Base-by-base conservation (phyloP, 2,888 invertebrate species). In the Tachina grossa region DNA sequence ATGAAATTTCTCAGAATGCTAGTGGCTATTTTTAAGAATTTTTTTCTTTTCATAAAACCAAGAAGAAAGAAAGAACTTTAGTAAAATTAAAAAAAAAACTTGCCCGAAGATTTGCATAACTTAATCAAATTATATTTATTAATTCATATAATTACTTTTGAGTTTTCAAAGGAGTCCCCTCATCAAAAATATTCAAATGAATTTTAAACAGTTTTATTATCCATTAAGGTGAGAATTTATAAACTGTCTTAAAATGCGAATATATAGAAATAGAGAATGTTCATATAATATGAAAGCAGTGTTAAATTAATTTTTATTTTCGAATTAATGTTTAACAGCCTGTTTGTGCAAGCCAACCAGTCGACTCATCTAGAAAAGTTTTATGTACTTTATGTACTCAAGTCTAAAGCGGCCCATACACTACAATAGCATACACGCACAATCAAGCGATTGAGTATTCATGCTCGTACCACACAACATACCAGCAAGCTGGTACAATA, bases 101-200 rank as follows among this genome's bases (percentile, higher is more conserved):
- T 65, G 71, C 72, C 66, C 5, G 1, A 31, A 72, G 65, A 80
- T 81, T 81, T 81, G 74, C 81, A 81, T 81, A 81, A 65, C 9
- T 66, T 72, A 57, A 66, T 51, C 13, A 65, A 49, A 49, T 61
- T 78, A 19, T 59, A n/a, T n/a, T 11, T 31, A 9, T 16, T 63
- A 71, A 71, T 45, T 71, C 39, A 47, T 53, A 39, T 79, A 41
- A 63, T 71, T 69, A 53, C 2, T 31, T 43, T 39, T 68, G 39
- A 57, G 16, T 1, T 55, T 43, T 53, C 43, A 8, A 61, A 22
- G 41, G 11, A 13, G 13, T 16, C 47, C 39, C 47, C 47, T 59
- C 13, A 59, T 59, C 71, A 74, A 71, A 43, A 61, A 22, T 8
- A 11, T 51, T 39, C 11, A 51, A 51, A 51, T 16, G n/a, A 14